These are phyloP conservation scores for Trypoxylus dichotomus DNA, from an alignment of 1,140 invertebrate genomes.

Conservation along the genomic window DNA sequence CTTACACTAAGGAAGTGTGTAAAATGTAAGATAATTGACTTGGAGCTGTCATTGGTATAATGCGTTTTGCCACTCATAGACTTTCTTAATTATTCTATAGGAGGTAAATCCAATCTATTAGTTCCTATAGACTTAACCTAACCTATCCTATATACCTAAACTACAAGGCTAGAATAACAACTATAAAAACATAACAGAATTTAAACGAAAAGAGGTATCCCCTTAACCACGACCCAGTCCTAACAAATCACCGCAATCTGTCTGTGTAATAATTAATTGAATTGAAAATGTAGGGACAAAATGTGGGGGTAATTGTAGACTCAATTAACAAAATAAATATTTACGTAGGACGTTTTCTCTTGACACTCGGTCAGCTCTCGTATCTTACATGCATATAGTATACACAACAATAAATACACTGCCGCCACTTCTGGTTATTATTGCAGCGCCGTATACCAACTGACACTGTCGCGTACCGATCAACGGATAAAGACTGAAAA, in stretches of 20 bases:
- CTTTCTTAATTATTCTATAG: too few species aligned
- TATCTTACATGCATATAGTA: background rate
- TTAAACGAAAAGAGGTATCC: too few species aligned
- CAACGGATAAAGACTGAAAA: conserved; percentile 24
- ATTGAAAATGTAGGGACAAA: background rate
- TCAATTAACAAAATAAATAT: conserved; percentile 12
- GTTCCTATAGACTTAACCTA: too few species aligned
- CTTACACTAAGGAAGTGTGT: too few species aligned
- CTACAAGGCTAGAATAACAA: too few species aligned
- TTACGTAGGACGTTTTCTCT: conserved; percentile 21
- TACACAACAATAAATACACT: background rate
- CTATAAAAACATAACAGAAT: too few species aligned
- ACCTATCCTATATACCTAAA: too few species aligned
- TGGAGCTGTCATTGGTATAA: too few species aligned
- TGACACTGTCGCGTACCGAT: conserved; percentile 22
- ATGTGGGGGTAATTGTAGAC: conserved; percentile 11
- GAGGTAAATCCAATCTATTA: too few species aligned
- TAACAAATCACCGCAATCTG: background rate
- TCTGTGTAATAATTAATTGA: conserved; percentile 2
- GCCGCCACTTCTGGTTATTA: conserved; percentile 8
- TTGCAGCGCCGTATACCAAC: conserved; percentile 19
- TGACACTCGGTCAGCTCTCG: background rate
- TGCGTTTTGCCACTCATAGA: too few species aligned
- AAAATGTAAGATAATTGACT: too few species aligned
- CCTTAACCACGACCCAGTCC: background rate